Evolutionary conservation across 2,113 vertebrate genomes (phyloP).

Genomic region (Xenopus laevis): DNA sequence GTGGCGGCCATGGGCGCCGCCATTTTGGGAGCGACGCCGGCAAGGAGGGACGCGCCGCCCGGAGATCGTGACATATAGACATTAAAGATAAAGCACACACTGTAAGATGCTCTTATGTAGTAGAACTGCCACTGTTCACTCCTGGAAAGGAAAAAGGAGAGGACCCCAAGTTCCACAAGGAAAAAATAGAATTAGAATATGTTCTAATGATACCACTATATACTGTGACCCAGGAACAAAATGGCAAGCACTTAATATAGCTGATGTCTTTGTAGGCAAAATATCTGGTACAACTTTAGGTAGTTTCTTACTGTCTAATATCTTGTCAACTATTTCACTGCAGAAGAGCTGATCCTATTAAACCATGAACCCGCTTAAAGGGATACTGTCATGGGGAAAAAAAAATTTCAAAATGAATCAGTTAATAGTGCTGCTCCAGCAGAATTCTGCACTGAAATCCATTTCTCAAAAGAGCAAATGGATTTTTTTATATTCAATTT

Average conservation of each 20-base stretch:
- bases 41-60: too few relatives aligned
- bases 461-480: too few relatives aligned
- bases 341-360: neutral
- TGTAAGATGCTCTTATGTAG: conserved; percentile 34
- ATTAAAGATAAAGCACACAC: conserved; percentile 43
- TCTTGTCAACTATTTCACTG: neutral
- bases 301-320: too few relatives aligned
- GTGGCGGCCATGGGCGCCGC: too few relatives aligned
- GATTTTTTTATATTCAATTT: too few relatives aligned
- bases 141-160: conserved; percentile 1
- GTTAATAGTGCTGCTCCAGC: too few relatives aligned
- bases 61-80: too few relatives aligned
- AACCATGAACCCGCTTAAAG: neutral
- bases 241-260: neutral
- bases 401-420: too few relatives aligned
- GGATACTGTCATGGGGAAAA: too few relatives aligned
- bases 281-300: neutral
- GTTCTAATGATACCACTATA: neutral
- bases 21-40: too few relatives aligned
- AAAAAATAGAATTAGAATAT: neutral
- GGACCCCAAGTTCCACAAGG: neutral
- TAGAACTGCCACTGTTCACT: conserved; percentile 11
- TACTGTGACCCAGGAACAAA: neutral
- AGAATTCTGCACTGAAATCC: too few relatives aligned
- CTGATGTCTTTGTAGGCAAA: neutral